A percentile compares a stretch with the other conserved stretches of the same genome.
Conservation (phyloP, 1,140 invertebrate species). For the Bradynema listronoti region DNA sequence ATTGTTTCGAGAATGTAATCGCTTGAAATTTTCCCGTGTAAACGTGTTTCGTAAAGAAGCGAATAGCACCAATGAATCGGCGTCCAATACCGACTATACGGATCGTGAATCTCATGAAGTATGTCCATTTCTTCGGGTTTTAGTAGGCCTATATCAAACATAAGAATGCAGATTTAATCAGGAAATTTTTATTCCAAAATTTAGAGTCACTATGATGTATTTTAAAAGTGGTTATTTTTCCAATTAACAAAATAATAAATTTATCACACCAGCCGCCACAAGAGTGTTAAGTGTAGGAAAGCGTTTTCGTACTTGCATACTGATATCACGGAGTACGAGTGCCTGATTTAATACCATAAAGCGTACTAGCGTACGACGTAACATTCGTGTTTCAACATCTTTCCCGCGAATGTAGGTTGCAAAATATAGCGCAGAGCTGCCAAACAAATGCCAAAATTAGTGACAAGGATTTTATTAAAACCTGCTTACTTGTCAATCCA, state of each 20-base stretch:
- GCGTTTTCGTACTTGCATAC: constrained; percentile 48
- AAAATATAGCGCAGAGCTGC: constrained; percentile 36
- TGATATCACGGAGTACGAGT: constrained; percentile 49
- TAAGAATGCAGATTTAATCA: constrained; percentile 9
- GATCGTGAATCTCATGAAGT: constrained; percentile 38
- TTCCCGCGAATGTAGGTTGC: constrained; percentile 44
- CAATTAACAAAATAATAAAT: constrained; percentile 7
- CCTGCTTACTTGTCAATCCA: constrained; percentile 52
- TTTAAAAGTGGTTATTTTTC: too few relatives aligned
- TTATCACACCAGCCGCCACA: constrained; percentile 38
- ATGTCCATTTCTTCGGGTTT: constrained; percentile 31
- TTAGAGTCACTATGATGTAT: too few relatives aligned
- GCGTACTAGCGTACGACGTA: constrained; percentile 33
- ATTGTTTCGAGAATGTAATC: constrained; percentile 45
- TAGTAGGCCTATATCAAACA: constrained; percentile 41
- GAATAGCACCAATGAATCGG: constrained; percentile 47
- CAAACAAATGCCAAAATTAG: constrained; percentile 7
- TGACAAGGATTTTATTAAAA: neutral
- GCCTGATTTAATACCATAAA: constrained; percentile 47
- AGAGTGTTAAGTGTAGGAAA: constrained; percentile 54
- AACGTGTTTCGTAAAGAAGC: constrained; percentile 38
- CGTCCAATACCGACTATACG: constrained; percentile 50
- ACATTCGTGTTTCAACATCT: constrained; percentile 76
- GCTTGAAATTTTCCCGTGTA: constrained; percentile 45
- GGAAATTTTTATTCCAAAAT: too few relatives aligned